Evolutionary conservation across 2,113 vertebrate genomes (phyloP).

Genomic region (Puntigrus tetrazona): DNA sequence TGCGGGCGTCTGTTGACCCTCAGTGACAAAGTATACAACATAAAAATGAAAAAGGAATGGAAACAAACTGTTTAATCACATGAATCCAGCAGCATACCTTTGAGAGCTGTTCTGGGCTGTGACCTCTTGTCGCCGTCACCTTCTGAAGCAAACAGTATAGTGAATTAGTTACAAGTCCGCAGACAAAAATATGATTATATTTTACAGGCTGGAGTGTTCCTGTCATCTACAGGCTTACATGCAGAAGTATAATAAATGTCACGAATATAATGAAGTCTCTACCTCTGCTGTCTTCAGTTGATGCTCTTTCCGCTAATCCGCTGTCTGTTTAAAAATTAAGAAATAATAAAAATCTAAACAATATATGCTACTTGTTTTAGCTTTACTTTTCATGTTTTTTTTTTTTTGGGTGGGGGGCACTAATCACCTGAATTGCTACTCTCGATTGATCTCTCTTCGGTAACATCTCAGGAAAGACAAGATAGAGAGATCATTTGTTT

Average conservation of each 20-base stretch:
- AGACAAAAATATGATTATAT: neutral
- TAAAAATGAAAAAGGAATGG: neutral
- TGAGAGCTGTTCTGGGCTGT: neutral
- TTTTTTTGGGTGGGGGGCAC: too few species aligned
- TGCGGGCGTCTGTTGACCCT: neutral
- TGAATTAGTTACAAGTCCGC: neutral
- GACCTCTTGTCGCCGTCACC: neutral
- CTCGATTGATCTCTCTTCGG: conserved; percentile 58
- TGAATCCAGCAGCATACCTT: neutral
- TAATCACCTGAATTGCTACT: conserved; percentile 39
- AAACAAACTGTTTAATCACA: neutral
- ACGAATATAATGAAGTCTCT: neutral
- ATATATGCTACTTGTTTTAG: neutral
- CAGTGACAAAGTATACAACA: neutral
- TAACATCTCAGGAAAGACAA: conserved; percentile 41
- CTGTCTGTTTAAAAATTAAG: conserved; percentile 37
- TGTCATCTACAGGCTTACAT: neutral
- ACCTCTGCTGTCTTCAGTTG: conserved; percentile 53
- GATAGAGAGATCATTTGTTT: too few species aligned
- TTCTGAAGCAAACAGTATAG: neutral
- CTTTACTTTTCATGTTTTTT: neutral
- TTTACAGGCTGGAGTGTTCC: neutral
- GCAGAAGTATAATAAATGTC: conserved; percentile 3
- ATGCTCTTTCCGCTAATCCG: conserved; percentile 28
- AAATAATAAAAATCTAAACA: neutral